Evolutionary conservation across 2,888 invertebrate species (phyloP), one percentile per base, ranked within the genome.

Genomic region (Conchocele bisecta): DNA sequence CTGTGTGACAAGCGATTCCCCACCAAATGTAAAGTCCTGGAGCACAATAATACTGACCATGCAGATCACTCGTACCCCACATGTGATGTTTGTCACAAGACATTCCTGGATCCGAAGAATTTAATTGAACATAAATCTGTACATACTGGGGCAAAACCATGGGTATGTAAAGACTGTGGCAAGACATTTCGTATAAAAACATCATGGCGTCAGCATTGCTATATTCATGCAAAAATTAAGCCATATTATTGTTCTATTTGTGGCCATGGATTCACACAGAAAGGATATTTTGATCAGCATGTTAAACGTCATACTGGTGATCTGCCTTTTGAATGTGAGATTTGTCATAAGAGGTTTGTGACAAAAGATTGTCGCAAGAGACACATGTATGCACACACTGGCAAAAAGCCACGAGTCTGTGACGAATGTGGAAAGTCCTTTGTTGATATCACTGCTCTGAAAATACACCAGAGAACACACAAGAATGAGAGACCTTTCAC

Each of bases 211-310:
- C 77, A 77, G 41, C 77, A 77, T 51, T 56, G 51, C 5, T 67
- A 48, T 17, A 58, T 77, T 11, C 77, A 77, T 60, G 58, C 70
- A 31, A 46, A 61, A 20, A 58, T 59, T 3, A 77, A 77, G 29
- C 77, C 77, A n/a, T 77, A 58, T 39, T 63, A 64, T 11, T 77
- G 77, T 31, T 63, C 59, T 7, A 64, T 65, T 35, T 77, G 77
- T 57, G 77, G 77, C 3, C 77, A 77, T 57, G 77, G 77, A 1
- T 77, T 77, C 46, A 70, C 77, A 17, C 77, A 77, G 50, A 66
- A 66, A 51, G 77, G 77, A 3, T 73, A 72, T 41, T 77, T 67
- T 51, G 41, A 63, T 6, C 73, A 77, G 28, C 77, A 77, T 53
- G 61, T 77, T 1, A 29, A 73, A 29, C 65, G 77, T 17, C 77